Conservation (phyloP, 2,113 vertebrate species). For the Lasiurus borealis region DNA sequence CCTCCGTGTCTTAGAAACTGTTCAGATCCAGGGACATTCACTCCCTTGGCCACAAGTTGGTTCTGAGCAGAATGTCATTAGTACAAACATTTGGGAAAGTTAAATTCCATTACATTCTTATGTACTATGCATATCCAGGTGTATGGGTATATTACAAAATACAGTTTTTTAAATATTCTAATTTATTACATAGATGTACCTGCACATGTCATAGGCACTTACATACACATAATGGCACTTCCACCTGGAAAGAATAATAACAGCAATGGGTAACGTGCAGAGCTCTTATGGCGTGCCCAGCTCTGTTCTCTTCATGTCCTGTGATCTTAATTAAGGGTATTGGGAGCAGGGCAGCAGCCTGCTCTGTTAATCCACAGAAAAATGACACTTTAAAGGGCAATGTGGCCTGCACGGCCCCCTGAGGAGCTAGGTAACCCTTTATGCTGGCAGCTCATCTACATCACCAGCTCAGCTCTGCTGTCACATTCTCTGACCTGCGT, state of each 20-base stretch:
- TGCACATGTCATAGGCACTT: fast-evolving
- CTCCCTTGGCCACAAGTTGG: not conserved
- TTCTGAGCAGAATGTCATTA: not conserved
- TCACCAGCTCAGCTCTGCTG: not conserved
- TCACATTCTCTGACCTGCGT: not conserved
- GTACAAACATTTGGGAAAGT: not conserved
- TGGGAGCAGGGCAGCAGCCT: not conserved
- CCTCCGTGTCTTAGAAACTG: not conserved
- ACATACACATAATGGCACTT: fast-evolving
- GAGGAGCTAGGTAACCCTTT: not conserved
- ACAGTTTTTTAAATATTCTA: fast-evolving
- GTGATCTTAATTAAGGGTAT: not conserved
- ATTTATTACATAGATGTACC: fast-evolving
- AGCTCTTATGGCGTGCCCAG: not conserved
- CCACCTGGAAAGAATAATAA: fast-evolving
- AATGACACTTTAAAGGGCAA: not conserved
- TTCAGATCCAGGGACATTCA: not conserved
- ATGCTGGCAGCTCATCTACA: fast-evolving
- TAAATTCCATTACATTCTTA: not conserved
- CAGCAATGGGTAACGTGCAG: fast-evolving
- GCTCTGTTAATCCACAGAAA: not conserved
- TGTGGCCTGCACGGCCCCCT: fast-evolving
- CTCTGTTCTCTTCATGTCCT: not conserved
- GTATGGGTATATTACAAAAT: not conserved
- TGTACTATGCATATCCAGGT: fast-evolving